Evolutionary conservation across 2,888 invertebrate species (phyloP).

Genomic region (Trichogramma evanescens): DNA sequence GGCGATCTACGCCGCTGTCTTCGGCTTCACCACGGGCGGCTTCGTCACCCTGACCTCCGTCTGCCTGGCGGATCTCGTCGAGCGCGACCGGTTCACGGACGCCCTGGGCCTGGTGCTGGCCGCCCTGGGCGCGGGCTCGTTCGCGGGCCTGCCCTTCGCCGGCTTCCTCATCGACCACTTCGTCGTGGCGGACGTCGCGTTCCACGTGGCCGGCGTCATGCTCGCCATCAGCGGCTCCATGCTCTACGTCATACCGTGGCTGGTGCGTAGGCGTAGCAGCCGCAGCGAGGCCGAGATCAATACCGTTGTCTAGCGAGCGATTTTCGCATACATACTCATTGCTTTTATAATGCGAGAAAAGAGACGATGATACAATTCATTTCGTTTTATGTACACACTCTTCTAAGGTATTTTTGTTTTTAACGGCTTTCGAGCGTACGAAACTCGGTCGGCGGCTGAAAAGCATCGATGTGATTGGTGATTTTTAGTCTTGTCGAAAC

Average conservation of each 20-base stretch:
- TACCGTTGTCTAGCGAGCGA: too few species aligned
- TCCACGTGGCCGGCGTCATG: conserved; percentile 78
- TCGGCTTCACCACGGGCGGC: conserved; percentile 88
- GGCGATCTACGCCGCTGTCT: conserved; percentile 69
- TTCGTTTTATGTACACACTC: too few species aligned
- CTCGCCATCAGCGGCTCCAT: conserved; percentile 83
- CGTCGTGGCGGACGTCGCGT: conserved; percentile 45
- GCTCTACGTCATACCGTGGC: conserved; percentile 69
- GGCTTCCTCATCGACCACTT: conserved; percentile 59
- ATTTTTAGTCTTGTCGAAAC: too few species aligned
- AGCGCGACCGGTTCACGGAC: conserved; percentile 89
- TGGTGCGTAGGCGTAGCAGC: too few species aligned
- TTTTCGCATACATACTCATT: too few species aligned
- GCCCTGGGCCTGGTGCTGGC: conserved; percentile 87
- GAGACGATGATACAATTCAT: too few species aligned
- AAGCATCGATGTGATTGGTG: too few species aligned
- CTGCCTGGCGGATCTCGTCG: conserved; percentile 86
- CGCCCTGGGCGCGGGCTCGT: conserved; percentile 89
- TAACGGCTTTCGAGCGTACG: too few species aligned
- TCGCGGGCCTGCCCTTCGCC: conserved; percentile 87
- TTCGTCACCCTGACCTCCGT: conserved; percentile 96
- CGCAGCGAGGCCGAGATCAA: too few species aligned
- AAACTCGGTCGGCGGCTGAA: too few species aligned
- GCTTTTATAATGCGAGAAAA: too few species aligned
- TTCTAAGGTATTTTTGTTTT: too few species aligned